Evolutionary conservation across 2,888 invertebrate species (phyloP).

Genomic region (Leucania comma): DNA sequence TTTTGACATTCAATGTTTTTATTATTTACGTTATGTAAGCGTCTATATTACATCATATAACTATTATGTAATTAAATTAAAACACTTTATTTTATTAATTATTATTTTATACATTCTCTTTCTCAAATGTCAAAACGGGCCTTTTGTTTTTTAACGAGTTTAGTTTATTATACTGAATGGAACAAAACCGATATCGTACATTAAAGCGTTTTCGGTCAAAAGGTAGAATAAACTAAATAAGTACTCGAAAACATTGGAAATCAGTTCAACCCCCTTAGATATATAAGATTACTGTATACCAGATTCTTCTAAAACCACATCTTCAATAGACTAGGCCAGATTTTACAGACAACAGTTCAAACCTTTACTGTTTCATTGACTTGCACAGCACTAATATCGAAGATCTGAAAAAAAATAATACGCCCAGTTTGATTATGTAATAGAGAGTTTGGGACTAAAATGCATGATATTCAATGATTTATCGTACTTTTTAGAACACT

Average conservation of each 20-base stretch:
- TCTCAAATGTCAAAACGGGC: too few species aligned
- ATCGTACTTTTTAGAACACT: not conserved
- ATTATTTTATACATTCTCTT: too few species aligned
- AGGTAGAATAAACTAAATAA: too few species aligned
- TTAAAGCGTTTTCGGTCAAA: not conserved
- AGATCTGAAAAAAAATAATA: not conserved
- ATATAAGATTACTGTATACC: too few species aligned
- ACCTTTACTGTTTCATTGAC: not conserved
- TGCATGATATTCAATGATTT: conserved; percentile 6
- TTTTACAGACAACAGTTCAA: not conserved
- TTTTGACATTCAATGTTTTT: too few species aligned
- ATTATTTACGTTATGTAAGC: too few species aligned
- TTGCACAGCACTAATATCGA: not conserved
- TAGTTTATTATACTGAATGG: not conserved
- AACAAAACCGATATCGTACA: not conserved
- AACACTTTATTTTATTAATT: too few species aligned
- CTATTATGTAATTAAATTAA: too few species aligned
- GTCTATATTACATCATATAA: too few species aligned
- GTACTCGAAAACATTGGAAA: too few species aligned
- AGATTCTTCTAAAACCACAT: not conserved
- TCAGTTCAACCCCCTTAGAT: too few species aligned
- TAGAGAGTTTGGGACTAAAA: not conserved
- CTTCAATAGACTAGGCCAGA: not conserved
- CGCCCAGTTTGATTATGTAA: not conserved
- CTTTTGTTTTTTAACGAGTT: too few species aligned